phyloP scores from a whole-genome alignment of 92 coral and sea anemone genomes.

The Palythoa grandis region DNA sequence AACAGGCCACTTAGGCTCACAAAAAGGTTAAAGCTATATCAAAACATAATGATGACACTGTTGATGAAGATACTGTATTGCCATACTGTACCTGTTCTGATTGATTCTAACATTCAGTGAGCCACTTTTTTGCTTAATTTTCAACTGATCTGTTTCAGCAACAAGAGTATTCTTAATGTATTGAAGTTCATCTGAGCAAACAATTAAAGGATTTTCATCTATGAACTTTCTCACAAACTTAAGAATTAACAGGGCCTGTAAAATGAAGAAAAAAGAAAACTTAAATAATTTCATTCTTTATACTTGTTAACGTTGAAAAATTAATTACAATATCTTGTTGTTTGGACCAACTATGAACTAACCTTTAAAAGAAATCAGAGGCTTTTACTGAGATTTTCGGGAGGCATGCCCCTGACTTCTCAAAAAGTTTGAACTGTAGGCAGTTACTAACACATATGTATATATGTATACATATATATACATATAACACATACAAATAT shows the following conservation, averaged over 20 bases:
- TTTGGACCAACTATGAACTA: too few relatives aligned
- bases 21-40: too few relatives aligned
- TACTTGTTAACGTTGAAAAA: not conserved
- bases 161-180: conserved; percentile 79
- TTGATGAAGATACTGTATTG: too few relatives aligned
- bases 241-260: conserved; percentile 72
- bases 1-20: too few relatives aligned
- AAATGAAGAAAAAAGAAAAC: not conserved
- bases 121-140: conserved; percentile 93
- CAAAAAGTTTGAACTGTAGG: too few relatives aligned
- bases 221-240: conserved; percentile 85
- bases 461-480: too few relatives aligned
- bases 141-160: conserved; percentile 76
- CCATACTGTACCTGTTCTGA: conserved; percentile 69
- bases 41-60: too few relatives aligned
- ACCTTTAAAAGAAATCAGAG: too few relatives aligned
- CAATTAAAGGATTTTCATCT: conserved; percentile 93
- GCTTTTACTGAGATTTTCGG: too few relatives aligned
- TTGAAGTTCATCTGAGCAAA: conserved; percentile 92
- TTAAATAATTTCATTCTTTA: not conserved
- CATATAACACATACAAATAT: too few relatives aligned
- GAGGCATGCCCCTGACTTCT: too few relatives aligned
- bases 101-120: conserved; percentile 66
- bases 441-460: too few relatives aligned
- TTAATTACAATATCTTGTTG: not conserved